Base-by-base conservation (phyloP, 2,797 vertebrate genomes). In the Euphonia xanthogaster region DNA sequence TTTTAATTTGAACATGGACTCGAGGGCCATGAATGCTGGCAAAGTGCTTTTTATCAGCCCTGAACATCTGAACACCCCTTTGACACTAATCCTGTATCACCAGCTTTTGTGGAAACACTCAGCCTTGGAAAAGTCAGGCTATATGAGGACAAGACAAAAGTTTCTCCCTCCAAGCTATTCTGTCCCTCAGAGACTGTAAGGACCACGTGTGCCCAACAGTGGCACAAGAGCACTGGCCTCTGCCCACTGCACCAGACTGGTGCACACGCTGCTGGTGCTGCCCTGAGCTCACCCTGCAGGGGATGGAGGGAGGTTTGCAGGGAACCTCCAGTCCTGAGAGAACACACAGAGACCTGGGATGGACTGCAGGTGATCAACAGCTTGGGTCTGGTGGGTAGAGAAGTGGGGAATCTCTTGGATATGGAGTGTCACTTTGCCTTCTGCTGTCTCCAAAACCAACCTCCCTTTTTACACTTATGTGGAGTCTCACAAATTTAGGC, bases 1-100 rank as follows among this genome's bases (percentile, higher is more conserved):
- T 94, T 84, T 89, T 21, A 51, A 76, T 86, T 85, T 79, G 71
- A 86, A 45, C 51, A 10, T 57, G 73, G 75, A 16, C 73, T 92
- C 1, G 2, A 94, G 83, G 45, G 22, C 76, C 89, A 51, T 71
- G 76, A 93, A 90, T 42, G 39, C 76, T 73, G 84, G 80, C 44
- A 94, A 93, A 88, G 51, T 6, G 7, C 54, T 88, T 93, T 90
- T 97, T 97, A 95, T 97, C 96, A 96, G 93, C 61, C 89, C 93
- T 81, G 73, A 94, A 96, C 85, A 97, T 95, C 95, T 97, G 94
- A 95, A 61, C 79, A 62, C 84, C 71, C 90, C 94, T 86, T 82
- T 93, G 85, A 95, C 90, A 92, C 93, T 87, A 96, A 96, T 90
- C 94, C 91, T 81, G 77, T 96, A 70, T 58, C 90, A 93, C 89